Percentiles rank a stretch among this genome's conserved stretches.
Conservation (phyloP, 2,113 vertebrate species). For the Pungitius pungitius region DNA sequence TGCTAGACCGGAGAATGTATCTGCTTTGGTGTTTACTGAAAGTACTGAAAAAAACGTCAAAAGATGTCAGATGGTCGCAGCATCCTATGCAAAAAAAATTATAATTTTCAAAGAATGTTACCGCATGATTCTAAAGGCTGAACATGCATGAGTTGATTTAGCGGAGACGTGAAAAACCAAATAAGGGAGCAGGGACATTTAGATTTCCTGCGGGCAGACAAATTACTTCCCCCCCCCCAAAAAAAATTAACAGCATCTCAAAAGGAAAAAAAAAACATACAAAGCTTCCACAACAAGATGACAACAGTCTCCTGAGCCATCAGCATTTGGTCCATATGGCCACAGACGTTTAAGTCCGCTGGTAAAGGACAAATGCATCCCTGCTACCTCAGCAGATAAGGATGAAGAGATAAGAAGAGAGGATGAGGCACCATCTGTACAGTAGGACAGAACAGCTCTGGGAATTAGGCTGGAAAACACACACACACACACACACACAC, state of each 20-base stretch:
- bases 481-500: slow-evolving; percentile 34
- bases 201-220: not conserved
- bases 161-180: not conserved
- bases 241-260: not conserved
- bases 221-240: not conserved
- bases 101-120: not conserved
- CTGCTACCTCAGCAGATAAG: slow-evolving; percentile 55
- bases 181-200: not conserved
- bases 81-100: not conserved
- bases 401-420: slow-evolving; percentile 66
- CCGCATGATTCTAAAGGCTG: not conserved
- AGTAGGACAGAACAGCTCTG: slow-evolving; percentile 51
- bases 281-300: not conserved
- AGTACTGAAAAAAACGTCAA: not conserved
- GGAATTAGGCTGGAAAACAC: slow-evolving; percentile 52
- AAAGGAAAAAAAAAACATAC: not conserved
- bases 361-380: slow-evolving; percentile 30
- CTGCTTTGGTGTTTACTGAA: slow-evolving; percentile 1
- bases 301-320: not conserved
- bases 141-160: slow-evolving; percentile 1
- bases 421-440: slow-evolving; percentile 76
- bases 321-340: slow-evolving; percentile 41
- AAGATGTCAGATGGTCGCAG: not conserved
- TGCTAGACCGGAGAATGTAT: not conserved
- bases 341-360: slow-evolving; percentile 20